Conservation (phyloP, 2,113 vertebrate species). For the Notarius quadriscutis region DNA sequence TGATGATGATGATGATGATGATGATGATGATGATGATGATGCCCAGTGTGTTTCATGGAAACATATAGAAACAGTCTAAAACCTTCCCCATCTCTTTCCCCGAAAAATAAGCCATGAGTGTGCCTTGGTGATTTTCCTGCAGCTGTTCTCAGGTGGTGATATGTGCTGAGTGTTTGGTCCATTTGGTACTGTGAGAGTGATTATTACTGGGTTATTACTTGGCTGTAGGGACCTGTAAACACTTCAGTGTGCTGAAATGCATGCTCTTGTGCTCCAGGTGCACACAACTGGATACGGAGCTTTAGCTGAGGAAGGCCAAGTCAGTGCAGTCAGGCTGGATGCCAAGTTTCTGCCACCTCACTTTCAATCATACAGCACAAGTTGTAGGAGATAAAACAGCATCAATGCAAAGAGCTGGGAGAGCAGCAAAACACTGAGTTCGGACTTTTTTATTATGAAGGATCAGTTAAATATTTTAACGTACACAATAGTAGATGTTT, state of each 20-base stretch:
- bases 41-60: neutral
- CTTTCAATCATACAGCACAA: neutral
- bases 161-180: neutral
- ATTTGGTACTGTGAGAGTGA: neutral
- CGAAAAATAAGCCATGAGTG: neutral
- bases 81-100: neutral
- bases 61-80: neutral
- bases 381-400: neutral
- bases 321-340: neutral
- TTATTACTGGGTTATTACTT: neutral
- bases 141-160: neutral
- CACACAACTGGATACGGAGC: neutral
- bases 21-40: neutral
- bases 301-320: constrained; percentile 7
- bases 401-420: neutral
- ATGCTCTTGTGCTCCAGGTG: neutral
- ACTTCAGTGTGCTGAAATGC: neutral
- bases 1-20: neutral
- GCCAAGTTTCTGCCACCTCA: constrained; percentile 2
- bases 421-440: neutral
- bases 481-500: neutral
- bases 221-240: neutral
- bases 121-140: neutral
- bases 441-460: neutral
- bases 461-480: neutral